phyloP scores from a whole-genome alignment of 2,113 vertebrate species.

The Haliaeetus leucogaster region DNA sequence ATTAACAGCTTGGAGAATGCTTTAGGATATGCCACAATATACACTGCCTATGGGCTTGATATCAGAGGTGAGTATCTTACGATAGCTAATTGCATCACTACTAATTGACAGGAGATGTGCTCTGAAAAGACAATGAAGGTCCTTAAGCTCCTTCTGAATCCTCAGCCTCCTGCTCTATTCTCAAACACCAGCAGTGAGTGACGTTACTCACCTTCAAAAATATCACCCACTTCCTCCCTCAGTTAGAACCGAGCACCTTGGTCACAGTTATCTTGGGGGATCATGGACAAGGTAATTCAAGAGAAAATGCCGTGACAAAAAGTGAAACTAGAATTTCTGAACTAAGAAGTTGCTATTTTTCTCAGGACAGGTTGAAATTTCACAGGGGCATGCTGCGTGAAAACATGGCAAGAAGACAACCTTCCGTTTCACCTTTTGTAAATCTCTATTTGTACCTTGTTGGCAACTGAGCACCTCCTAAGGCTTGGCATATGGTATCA shows the following conservation, averaged over 20 bases:
- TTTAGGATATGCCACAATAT: background rate
- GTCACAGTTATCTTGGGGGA: background rate
- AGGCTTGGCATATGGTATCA: slow-evolving; percentile 46
- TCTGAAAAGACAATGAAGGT: background rate
- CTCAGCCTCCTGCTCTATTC: background rate
- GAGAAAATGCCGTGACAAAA: background rate
- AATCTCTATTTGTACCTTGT: slow-evolving; percentile 10
- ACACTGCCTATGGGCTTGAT: background rate
- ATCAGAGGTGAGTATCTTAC: background rate
- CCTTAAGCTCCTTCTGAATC: background rate
- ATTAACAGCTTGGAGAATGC: background rate
- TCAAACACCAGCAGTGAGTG: background rate
- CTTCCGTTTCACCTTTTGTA: slow-evolving; percentile 10
- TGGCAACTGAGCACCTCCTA: slow-evolving; percentile 25
- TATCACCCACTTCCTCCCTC: background rate
- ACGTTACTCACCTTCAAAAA: background rate
- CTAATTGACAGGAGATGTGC: background rate
- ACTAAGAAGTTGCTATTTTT: background rate
- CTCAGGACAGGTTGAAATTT: background rate
- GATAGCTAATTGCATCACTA: background rate
- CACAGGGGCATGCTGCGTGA: background rate
- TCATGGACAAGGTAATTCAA: background rate
- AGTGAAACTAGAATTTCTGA: background rate
- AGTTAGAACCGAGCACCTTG: background rate
- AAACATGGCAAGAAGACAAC: background rate